phyloP scores from a whole-genome alignment of 2,797 vertebrate genomes.

The Lepilemur septentrionalis region DNA sequence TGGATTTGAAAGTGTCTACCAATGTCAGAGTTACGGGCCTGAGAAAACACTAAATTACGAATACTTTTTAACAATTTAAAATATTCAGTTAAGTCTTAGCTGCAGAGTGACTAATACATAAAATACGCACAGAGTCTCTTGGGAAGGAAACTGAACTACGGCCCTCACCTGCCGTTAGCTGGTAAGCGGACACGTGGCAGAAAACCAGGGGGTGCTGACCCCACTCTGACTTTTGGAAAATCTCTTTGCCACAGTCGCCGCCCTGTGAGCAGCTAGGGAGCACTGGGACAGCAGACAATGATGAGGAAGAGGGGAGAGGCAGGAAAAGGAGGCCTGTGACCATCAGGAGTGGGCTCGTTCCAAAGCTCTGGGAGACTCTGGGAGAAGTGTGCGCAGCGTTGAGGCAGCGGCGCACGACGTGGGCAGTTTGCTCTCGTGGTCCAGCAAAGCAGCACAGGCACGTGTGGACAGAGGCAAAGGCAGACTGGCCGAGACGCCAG shows the following conservation, averaged over 20 bases:
- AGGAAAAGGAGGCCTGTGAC: fast-evolving
- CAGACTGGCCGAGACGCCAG: background rate
- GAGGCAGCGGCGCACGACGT: fast-evolving
- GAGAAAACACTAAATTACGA: constrained; percentile 72
- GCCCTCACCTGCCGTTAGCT: constrained; percentile 73
- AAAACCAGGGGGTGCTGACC: constrained; percentile 63
- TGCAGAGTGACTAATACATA: constrained; percentile 83
- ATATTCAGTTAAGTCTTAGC: constrained; percentile 80
- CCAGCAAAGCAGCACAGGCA: background rate
- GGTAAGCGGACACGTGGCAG: constrained; percentile 76
- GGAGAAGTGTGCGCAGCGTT: fast-evolving
- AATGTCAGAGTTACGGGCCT: constrained; percentile 66
- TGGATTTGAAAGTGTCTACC: constrained; percentile 54
- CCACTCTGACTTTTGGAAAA: background rate
- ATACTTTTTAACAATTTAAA: constrained; percentile 77
- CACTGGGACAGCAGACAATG: background rate
- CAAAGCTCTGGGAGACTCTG: background rate
- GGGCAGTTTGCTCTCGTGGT: background rate
- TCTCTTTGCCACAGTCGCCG: background rate
- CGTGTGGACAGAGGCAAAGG: background rate
- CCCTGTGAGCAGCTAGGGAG: background rate
- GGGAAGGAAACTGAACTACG: constrained; percentile 61
- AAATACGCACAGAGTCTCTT: constrained; percentile 70
- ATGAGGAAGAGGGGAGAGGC: fast-evolving
- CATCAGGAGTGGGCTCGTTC: background rate